Conservation (phyloP, 2,888 invertebrate species). For the Rhyacophila evoluta region DNA sequence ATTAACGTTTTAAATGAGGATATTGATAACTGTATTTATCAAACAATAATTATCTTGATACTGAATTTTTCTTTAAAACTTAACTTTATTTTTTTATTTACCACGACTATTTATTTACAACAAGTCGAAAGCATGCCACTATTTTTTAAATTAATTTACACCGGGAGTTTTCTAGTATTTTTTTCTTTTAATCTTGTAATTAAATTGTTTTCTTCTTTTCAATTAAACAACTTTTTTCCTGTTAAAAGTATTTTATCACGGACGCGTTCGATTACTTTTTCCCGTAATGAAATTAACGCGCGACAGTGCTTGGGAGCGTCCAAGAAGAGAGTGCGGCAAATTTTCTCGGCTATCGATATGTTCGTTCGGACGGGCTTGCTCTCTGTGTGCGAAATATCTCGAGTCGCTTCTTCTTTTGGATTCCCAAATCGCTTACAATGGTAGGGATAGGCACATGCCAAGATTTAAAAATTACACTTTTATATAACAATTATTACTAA, state of each 20-base stretch:
- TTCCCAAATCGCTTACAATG: conserved; percentile 15
- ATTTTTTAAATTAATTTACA: no score
- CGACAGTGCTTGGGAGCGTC: conserved; percentile 27
- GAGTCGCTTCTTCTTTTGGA: conserved; percentile 41
- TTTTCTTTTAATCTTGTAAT: neutral
- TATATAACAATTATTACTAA: neutral
- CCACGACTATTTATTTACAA: no score
- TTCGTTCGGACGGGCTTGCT: neutral
- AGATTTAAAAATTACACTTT: neutral
- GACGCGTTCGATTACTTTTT: conserved; percentile 19
- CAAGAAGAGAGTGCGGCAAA: neutral
- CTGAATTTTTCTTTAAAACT: no score
- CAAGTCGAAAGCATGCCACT: no score
- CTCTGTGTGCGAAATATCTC: conserved; percentile 40
- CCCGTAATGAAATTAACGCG: neutral
- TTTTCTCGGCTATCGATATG: neutral
- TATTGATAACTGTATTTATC: no score
- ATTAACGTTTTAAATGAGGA: no score
- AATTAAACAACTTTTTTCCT: neutral
- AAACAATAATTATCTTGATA: no score
- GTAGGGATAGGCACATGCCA: conserved; percentile 29
- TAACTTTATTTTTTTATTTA: no score
- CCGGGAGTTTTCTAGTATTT: neutral
- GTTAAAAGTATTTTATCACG: neutral
- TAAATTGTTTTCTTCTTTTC: conserved; percentile 8